phyloP scores from a whole-genome alignment of 2,113 vertebrate species.

The Elanoides forficatus region DNA sequence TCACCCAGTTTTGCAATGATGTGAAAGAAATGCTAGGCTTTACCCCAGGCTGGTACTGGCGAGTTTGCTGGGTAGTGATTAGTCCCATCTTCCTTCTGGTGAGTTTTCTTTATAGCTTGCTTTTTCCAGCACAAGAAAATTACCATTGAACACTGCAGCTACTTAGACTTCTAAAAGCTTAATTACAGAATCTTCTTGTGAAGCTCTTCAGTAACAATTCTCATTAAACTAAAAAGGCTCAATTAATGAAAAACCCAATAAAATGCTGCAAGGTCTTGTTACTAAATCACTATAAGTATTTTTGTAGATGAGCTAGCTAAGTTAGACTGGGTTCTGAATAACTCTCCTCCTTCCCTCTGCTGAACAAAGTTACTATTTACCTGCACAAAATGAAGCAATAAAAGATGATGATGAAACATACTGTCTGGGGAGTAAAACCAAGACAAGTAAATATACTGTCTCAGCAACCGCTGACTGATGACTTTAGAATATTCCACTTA shows the following conservation, averaged over 20 bases:
- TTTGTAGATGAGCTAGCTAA: conserved; percentile 2
- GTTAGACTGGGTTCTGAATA: neutral
- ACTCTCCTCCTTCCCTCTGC: neutral
- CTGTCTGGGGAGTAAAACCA: neutral
- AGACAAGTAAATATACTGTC: neutral
- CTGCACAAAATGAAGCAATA: conserved; percentile 19
- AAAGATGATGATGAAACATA: neutral
- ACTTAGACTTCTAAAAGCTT: neutral
- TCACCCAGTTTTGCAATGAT: conserved; percentile 90
- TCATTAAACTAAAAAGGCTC: neutral
- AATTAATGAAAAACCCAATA: neutral
- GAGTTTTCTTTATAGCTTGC: conserved; percentile 56
- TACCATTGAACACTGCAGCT: neutral
- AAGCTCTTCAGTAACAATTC: neutral
- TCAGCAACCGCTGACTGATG: neutral
- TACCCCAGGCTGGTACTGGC: conserved; percentile 91
- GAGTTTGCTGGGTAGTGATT: conserved; percentile 91
- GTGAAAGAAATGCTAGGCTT: conserved; percentile 93
- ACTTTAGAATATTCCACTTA: neutral
- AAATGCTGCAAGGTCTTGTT: neutral
- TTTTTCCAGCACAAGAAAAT: neutral
- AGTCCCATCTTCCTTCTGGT: conserved; percentile 95
- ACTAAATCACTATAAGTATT: neutral
- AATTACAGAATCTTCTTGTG: neutral
- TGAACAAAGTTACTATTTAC: neutral